Evolutionary conservation across 1,140 invertebrate genomes (phyloP), one percentile per base, ranked within the genome.

Genomic region (Metopolophium dirhodum): DNA sequence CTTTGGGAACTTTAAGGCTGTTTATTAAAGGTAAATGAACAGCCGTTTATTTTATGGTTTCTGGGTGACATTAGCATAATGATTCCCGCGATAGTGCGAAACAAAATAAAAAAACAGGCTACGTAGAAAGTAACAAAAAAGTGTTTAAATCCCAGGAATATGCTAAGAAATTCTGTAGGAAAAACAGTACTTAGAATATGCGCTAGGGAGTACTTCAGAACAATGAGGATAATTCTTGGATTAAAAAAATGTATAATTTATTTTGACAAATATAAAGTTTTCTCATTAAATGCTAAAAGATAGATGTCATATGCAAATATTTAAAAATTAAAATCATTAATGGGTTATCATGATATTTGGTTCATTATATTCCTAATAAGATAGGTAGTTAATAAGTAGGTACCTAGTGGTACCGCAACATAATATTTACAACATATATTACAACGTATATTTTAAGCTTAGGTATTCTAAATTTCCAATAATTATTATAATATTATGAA

Each of bases 11-110:
- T 93, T 93, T 93, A 93, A 86, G 91, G 91, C 77, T 93, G 91
- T 93, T 93, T 93, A 93, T 93, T 93, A 93, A 93, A 93, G 91
- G 91, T 93, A 93, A 93, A 93, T 93, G 91, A 93, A 93, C 91
- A 93, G 91, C 91, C 91, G 91, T 93, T 93, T 93, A 93, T 86
- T 93, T 93, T 93, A 93, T 93, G 82, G 91, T 93, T 93, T 93
- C 91, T 93, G 91, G 91, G 91, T 93, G 91, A 85, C 91, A 93
- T 93, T 93, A 93, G 91, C 91, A 93, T 93, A 93, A 93, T 93
- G 91, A 93, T 93, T 93, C 91, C 91, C 91, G 82, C 91, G 91
- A 93, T 93, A 93, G 91, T 93, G 91, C 68, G 37, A 93, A 93
- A 93, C 91, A 57, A 86, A 92, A 91, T 47, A 91, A 91, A 92